Conservation (phyloP, 2,113 vertebrate genomes). For the Chiloscyllium plagiosum region DNA sequence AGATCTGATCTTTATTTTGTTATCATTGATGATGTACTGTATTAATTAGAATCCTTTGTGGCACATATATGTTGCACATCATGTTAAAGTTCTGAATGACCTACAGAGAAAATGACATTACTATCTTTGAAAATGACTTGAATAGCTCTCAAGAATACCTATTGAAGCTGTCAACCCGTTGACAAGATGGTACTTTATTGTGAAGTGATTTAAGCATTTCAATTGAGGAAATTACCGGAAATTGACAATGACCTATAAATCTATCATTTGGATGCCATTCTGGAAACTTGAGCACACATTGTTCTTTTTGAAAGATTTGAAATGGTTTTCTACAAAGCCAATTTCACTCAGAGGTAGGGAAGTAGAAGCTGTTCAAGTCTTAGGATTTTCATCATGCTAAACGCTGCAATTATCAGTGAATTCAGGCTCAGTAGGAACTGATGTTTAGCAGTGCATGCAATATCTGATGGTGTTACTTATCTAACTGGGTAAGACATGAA, state of each 20-base stretch:
- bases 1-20: not conserved
- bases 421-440: not conserved
- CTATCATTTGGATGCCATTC: constrained; percentile 22
- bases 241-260: constrained; percentile 15
- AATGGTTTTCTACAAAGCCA: constrained; percentile 14
- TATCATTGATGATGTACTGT: not conserved
- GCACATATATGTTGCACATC: not conserved
- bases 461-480: not conserved
- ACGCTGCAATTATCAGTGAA: not conserved
- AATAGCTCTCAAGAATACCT: not conserved
- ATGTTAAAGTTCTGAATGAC: constrained; percentile 17
- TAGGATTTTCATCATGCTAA: not conserved
- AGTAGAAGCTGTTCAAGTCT: not conserved
- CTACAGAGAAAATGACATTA: not conserved
- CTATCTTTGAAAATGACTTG: constrained; percentile 31
- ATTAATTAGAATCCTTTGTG: not conserved
- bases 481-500: not conserved
- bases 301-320: not conserved
- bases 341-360: not conserved
- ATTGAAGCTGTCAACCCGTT: constrained; percentile 12
- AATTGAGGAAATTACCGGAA: constrained; percentile 5
- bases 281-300: not conserved
- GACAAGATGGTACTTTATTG: constrained; percentile 9
- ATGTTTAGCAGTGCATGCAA: not conserved
- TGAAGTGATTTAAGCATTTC: constrained; percentile 10